phyloP scores from a whole-genome alignment of 2,888 invertebrate genomes.

The Leptopterna dolabrata region DNA sequence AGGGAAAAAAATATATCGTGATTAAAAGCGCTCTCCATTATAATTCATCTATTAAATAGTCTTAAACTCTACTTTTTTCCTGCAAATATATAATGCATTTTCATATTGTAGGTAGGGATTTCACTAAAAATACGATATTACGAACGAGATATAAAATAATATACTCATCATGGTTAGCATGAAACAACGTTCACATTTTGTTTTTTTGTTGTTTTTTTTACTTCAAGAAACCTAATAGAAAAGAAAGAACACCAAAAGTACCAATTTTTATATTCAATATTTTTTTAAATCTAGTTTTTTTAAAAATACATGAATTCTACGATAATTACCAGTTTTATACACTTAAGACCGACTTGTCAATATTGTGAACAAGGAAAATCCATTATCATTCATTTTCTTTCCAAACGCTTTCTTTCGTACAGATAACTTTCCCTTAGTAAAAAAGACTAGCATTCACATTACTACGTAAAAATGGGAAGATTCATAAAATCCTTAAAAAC shows the following conservation, averaged over 20 bases:
- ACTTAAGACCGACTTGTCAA: constrained; percentile 14
- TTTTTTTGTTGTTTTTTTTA: neutral
- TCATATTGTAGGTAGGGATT: neutral
- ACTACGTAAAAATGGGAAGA: constrained; percentile 17
- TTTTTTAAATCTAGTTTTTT: constrained; percentile 13
- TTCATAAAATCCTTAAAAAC: neutral
- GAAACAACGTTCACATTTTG: neutral
- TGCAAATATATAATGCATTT: constrained; percentile 40
- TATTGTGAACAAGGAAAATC: constrained; percentile 28
- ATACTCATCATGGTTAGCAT: constrained; percentile 18
- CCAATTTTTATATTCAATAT: constrained; percentile 29
- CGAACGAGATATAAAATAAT: constrained; percentile 26
- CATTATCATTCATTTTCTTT: constrained; percentile 8
- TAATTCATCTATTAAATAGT: constrained; percentile 19
- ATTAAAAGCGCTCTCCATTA: constrained; percentile 34
- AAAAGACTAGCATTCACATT: constrained; percentile 53
- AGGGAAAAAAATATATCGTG: constrained; percentile 19
- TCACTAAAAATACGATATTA: constrained; percentile 26
- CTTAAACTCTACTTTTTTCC: constrained; percentile 39
- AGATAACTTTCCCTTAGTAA: constrained; percentile 26
- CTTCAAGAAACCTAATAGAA: constrained; percentile 30
- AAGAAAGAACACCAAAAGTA: constrained; percentile 34
- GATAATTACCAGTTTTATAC: constrained; percentile 35
- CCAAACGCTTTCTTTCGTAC: neutral
- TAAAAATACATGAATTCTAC: constrained; percentile 45